phyloP scores from a whole-genome alignment of 2,113 vertebrate species.

The Melanerpes aurifrons region DNA sequence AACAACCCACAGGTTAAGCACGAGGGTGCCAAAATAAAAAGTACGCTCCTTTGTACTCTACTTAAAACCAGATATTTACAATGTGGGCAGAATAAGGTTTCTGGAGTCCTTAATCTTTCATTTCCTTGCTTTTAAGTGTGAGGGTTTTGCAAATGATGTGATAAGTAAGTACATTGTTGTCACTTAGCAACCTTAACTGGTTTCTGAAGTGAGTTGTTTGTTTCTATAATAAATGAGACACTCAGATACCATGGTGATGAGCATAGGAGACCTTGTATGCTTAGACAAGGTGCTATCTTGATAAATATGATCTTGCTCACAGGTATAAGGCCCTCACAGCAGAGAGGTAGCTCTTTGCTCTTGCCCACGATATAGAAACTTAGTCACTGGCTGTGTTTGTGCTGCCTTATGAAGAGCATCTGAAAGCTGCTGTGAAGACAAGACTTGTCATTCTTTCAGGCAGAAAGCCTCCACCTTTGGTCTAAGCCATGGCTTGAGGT shows the following conservation, averaged over 20 bases:
- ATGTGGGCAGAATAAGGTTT: slow-evolving; percentile 29
- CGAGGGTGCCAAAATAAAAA: background rate
- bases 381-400: background rate
- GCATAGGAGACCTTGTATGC: slow-evolving; percentile 40
- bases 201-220: slow-evolving; percentile 67
- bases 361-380: background rate
- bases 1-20: background rate
- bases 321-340: background rate
- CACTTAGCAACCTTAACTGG: slow-evolving; percentile 71
- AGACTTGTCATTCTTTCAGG: background rate
- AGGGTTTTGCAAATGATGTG: slow-evolving; percentile 63
- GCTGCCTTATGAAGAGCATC: background rate
- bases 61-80: slow-evolving; percentile 28
- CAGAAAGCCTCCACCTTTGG: background rate
- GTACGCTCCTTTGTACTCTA: background rate
- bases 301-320: background rate
- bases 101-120: slow-evolving; percentile 55
- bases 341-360: background rate
- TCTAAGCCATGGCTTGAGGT: background rate
- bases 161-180: slow-evolving; percentile 69
- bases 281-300: background rate
- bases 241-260: slow-evolving; percentile 66
- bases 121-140: slow-evolving; percentile 61
- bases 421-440: background rate
- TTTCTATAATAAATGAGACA: slow-evolving; percentile 70